phyloP scores from a whole-genome alignment of 2,797 vertebrate genomes.

The Margarornis squamiger region DNA sequence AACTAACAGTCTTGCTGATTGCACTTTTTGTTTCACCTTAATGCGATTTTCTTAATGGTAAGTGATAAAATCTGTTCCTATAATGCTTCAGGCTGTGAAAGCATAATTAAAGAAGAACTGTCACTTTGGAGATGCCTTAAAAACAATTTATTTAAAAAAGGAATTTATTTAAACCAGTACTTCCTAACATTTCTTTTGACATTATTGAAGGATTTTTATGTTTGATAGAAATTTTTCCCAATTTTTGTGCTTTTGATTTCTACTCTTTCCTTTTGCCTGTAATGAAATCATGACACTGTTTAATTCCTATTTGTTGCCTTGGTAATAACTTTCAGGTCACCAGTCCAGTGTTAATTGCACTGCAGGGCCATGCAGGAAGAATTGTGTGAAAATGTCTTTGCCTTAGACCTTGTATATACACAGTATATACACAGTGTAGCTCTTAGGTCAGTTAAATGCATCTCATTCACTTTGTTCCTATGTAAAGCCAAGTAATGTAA shows the following conservation, averaged over 20 bases:
- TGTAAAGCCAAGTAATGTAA: background rate
- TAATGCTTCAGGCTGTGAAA: background rate
- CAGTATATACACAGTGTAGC: background rate
- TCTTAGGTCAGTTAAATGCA: background rate
- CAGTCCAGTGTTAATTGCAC: conserved; percentile 14
- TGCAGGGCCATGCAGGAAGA: background rate
- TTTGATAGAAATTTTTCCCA: background rate
- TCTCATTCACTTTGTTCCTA: background rate
- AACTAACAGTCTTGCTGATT: background rate
- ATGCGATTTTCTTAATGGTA: background rate
- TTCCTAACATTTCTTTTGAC: background rate
- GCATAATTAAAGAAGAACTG: background rate
- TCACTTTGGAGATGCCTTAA: background rate
- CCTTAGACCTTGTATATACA: background rate
- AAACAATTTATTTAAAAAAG: background rate
- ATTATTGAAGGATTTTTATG: background rate
- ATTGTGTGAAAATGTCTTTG: background rate
- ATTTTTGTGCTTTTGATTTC: background rate
- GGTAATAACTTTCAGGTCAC: conserved; percentile 30
- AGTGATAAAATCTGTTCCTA: background rate
- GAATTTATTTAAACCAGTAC: background rate
- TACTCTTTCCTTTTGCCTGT: background rate
- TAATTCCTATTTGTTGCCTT: conserved; percentile 54
- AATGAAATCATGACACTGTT: background rate
- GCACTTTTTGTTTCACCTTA: background rate